Evolutionary conservation across 2,888 invertebrate genomes (phyloP), one percentile per base, ranked within the genome.

Genomic region (Stenodera caucasica): DNA sequence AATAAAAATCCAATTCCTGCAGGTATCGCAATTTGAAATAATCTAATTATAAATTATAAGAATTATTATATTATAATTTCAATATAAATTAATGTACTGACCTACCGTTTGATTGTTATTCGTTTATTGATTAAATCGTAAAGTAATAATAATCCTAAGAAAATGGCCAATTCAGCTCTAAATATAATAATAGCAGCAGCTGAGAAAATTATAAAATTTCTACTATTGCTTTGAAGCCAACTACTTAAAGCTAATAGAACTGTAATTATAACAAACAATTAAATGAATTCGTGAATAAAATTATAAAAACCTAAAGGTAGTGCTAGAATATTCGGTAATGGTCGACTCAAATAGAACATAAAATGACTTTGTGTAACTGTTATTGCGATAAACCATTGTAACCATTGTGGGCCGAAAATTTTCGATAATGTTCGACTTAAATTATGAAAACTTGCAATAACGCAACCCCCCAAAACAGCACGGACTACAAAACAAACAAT

Each of bases 331-430:
- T 99, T 99, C 57, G 99, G 98, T 72, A 99, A 83, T 11, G 97
- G 90, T 62, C 99, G 86, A 73, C 94, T 94, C 81, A 94, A 86
- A 78, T 99, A 99, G 81, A 96, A 99, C 86, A 98, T 90, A 77
- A 98, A 96, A 82, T 99, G 99, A 80, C 98, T 99, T 80, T 99
- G 99, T 0, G 96, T 90, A 18, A 91, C 86, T 1, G 94, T 95
- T 59, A 98, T 87, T 5, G 89, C 80, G 21, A 91, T 85, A 74
- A 90, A 91, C 94, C 95, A 95, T 77, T 88, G 85, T 7, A 90
- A 85, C 75, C 92, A 90, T 67, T 88, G 85, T 58, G 82, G 79
- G 12, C 97, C 96, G 82, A 92, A 96, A 60, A 88, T 84, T 67
- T 88, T 88, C 70, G 88, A 84, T 32, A 98, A 83, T 6, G 91